Evolutionary conservation across 2,888 invertebrate genomes (phyloP), one percentile per base, ranked within the genome.

Genomic region (Bugula neritina): DNA sequence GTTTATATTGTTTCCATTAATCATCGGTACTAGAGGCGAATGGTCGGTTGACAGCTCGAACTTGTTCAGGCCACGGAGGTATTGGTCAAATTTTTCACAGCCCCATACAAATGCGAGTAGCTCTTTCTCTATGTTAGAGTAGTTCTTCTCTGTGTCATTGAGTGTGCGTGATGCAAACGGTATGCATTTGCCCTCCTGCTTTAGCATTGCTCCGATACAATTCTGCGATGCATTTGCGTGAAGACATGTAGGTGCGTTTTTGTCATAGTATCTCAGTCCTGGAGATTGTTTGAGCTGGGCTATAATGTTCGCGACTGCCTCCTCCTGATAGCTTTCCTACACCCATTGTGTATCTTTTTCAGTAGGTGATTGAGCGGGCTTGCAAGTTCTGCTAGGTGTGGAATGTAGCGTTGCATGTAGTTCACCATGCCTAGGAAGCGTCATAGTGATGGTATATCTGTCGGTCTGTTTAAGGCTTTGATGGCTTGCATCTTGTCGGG

Each of bases 101-200:
- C 72, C 73, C 29, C 74, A 77, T 10, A 75, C 74, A 5, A 79
- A 71, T 0, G 75, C 73, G 0, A 77, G 71, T 1, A 74, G 43
- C 57, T 77, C 79, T 54, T 77, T 76, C 71, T 79, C 77, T 13
- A 77, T 77, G 54, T 77, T 75, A 5, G 76, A 75, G 57, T 76
- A 77, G 43, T 71, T 55, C 10, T 71, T 72, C 43, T 77, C 75
- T 3, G 74, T 73, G 43, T 69, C 70, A 1, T 74, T 76, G 23
- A 76, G 70, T 5, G 76, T 71, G 34, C 74, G 58, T 13, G 73
- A 73, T 17, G 75, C 75, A 72, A 57, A 57, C 5, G 23, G 5
- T 25, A 57, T 5, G 10, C 17, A 21, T n/a, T 57, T 57, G 57
- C 23, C 57, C 17, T 57, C 21, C 25, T 57, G 57, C 17, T 23